Evolutionary conservation across 2,888 invertebrate species (phyloP), one percentile per base, ranked within the genome.

Genomic region (Ephialtes manifestator): DNA sequence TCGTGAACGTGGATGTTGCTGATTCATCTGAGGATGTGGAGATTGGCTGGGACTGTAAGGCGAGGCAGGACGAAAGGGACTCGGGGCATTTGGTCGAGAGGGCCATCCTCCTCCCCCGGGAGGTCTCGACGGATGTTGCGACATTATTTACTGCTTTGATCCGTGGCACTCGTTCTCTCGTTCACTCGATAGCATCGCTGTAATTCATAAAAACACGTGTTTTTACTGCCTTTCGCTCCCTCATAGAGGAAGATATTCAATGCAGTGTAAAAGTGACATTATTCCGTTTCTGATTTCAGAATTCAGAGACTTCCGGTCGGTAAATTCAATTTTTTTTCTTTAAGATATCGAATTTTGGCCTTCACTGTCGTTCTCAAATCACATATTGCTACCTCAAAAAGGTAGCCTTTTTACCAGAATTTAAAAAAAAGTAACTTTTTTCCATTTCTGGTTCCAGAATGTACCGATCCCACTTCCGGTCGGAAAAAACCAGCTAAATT

Each of bases 11-110:
- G 78, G 82, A 65, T 82, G 74, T 51, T 79, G 85, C 71, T 75
- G 85, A 35, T 71, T 82, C 39, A 82, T 70, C 67, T 87, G 91
- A n/a, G 87, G 87, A 78, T 89, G 88, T 15, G 92, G 89, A 67
- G 91, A 79, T 86, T 87, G 4, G 96, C 97, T 96, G 1, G 97
- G 96, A 10, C 96, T 96, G 95, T 97, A 97, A 70, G 97, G 97
- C 51, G 97, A 97, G 15, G 96, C 96, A 46, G 97, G 96, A 48
- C 97, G 96, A 94, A 96, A 97, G 90, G 96, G 96, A 87, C 96
- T 95, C 2, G 95, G 95, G 58, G 96, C 95, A 71, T 96, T 96
- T 95, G 92, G 94, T 94, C 92, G 95, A 94, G 92, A 94, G 24
- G 82, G 89, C 95, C 95, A 95, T 95, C 90, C 91, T 79, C 81